Conservation (phyloP, 2,888 invertebrate species). For the Rhorus exstirpatorius region DNA sequence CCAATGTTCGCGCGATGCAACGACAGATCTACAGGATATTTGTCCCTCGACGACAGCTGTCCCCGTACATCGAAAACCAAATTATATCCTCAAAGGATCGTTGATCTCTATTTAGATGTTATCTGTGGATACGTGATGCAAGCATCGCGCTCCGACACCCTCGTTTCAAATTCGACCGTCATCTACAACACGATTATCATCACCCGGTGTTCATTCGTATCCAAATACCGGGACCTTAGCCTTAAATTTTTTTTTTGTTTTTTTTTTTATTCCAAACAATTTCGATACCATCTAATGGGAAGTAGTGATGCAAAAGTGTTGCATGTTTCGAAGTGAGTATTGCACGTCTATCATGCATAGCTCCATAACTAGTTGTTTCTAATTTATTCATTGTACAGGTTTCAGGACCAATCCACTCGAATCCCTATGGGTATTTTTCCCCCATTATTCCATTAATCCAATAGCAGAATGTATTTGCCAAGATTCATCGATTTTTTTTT, state of each 20-base stretch:
- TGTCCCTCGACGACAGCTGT: constrained; percentile 83
- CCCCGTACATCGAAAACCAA: constrained; percentile 84
- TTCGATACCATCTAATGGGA: constrained; percentile 29
- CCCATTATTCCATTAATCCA: constrained; percentile 30
- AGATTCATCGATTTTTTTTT: constrained; percentile 3
- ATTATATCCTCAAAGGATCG: constrained; percentile 85
- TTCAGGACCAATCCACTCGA: background rate
- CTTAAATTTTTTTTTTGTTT: constrained; percentile 1
- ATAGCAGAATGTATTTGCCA: constrained; percentile 10
- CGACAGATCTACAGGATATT: constrained; percentile 60
- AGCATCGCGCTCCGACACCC: constrained; percentile 61
- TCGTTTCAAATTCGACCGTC: constrained; percentile 54
- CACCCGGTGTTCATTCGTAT: constrained; percentile 33
- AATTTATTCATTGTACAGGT: background rate
- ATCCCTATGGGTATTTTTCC: constrained; percentile 10
- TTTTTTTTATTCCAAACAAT: constrained; percentile 29
- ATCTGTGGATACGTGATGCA: constrained; percentile 79
- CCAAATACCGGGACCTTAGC: constrained; percentile 17
- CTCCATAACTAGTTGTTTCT: constrained; percentile 20
- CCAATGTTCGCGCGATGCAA: constrained; percentile 35
- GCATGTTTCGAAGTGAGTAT: background rate
- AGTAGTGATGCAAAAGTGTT: constrained; percentile 43
- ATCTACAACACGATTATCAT: constrained; percentile 53
- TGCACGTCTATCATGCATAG: background rate
- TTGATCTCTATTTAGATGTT: constrained; percentile 85